These are phyloP conservation scores for Callimorpha dominula DNA, from an alignment of 2,888 invertebrate species.

Conservation along the genomic window DNA sequence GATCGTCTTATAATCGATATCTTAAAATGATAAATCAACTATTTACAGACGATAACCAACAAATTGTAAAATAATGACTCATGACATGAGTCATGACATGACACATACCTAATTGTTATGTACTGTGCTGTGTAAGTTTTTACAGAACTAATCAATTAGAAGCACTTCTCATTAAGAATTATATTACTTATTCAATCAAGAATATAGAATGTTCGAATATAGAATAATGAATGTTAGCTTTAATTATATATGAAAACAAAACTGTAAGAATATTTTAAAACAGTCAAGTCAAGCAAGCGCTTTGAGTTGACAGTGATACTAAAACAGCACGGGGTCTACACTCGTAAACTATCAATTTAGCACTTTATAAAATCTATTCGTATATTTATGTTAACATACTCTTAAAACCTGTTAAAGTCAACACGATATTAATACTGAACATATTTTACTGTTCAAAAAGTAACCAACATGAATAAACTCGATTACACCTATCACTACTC, in stretches of 20 bases:
- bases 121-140: neutral
- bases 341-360: slow-evolving; percentile 11
- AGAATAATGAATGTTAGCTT: neutral
- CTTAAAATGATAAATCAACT: no score
- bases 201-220: neutral
- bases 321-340: neutral
- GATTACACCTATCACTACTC: slow-evolving; percentile 42
- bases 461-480: slow-evolving; percentile 24
- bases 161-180: neutral
- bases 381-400: slow-evolving; percentile 8
- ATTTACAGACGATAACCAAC: no score
- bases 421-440: slow-evolving; percentile 16
- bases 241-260: neutral
- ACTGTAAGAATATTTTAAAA: neutral
- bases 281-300: neutral
- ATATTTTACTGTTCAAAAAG: slow-evolving; percentile 17
- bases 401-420: slow-evolving; percentile 13
- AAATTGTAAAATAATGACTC: no score
- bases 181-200: neutral
- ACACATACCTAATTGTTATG: neutral
- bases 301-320: neutral
- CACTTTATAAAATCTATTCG: slow-evolving; percentile 10
- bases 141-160: neutral
- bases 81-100: no score
- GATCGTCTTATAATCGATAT: no score